Evolutionary conservation across 1,140 invertebrate genomes (phyloP).

Genomic region (Drosophila setifemur): DNA sequence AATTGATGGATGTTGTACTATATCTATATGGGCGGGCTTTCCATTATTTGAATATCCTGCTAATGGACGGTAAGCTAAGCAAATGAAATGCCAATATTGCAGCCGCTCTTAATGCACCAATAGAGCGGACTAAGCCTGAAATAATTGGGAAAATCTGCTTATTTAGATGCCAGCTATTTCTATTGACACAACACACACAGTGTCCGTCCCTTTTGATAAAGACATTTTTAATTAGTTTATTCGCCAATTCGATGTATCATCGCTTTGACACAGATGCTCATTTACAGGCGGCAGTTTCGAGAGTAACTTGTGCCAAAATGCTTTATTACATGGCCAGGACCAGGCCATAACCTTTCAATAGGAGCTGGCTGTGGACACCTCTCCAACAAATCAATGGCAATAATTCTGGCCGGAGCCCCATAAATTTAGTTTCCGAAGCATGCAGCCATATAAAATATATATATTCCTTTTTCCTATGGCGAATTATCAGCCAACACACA

Average conservation of each 20-base stretch:
- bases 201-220: not conserved
- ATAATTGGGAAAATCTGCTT: conserved; percentile 9
- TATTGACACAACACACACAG: too few species aligned
- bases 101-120: not conserved
- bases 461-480: conserved; percentile 22
- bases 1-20: conserved; percentile 21
- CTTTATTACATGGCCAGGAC: conserved; percentile 36
- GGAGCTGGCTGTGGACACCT: conserved; percentile 17
- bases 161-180: not conserved
- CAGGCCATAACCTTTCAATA: conserved; percentile 15
- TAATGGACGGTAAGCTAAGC: not conserved
- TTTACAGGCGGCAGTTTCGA: not conserved
- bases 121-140: not conserved
- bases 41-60: not conserved
- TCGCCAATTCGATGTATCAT: too few species aligned
- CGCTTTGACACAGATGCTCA: too few species aligned
- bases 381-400: conserved; percentile 65
- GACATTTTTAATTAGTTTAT: conserved; percentile 16
- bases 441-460: conserved; percentile 35
- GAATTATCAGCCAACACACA: conserved; percentile 24
- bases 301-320: conserved; percentile 6
- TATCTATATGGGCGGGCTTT: not conserved
- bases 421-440: conserved; percentile 40
- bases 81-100: not conserved
- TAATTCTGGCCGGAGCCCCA: conserved; percentile 55